Evolutionary conservation across 2,888 invertebrate species (phyloP).

Genomic region (Eupeodes latifasciatus): DNA sequence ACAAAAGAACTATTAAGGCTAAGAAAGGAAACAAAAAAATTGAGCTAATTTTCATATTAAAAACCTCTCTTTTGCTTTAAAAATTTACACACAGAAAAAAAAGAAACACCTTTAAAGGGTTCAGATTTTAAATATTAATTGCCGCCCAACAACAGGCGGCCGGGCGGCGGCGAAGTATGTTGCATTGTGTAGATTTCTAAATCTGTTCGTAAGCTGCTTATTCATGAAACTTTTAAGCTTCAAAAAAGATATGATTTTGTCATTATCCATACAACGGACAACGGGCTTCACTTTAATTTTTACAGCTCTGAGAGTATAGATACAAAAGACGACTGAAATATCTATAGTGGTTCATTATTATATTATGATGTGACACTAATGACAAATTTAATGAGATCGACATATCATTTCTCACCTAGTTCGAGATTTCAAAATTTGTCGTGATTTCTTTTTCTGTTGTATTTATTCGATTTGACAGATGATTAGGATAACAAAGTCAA

Average conservation of each 20-base stretch:
- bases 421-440: not conserved
- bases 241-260: conserved; percentile 46
- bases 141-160: conserved; percentile 6
- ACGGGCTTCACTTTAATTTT: conserved; percentile 25
- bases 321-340: not conserved
- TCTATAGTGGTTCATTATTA: not conserved
- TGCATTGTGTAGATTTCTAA: conserved; percentile 39
- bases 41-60: conserved; percentile 31
- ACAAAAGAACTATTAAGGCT: conserved; percentile 7
- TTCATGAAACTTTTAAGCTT: conserved; percentile 34
- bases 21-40: not conserved
- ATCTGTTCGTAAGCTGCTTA: conserved; percentile 63
- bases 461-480: conserved; percentile 32
- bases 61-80: conserved; percentile 2
- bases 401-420: conserved; percentile 30
- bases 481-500: conserved; percentile 16
- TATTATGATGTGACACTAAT: conserved; percentile 1
- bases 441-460: not conserved
- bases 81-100: not conserved
- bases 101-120: conserved; percentile 33
- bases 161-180: not conserved
- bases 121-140: conserved; percentile 51
- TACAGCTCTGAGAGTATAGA: not conserved
- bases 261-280: conserved; percentile 28
- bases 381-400: conserved; percentile 45